These are phyloP conservation scores for Fragum fragum DNA, from an alignment of 2,888 invertebrate genomes.

Conservation along the genomic window DNA sequence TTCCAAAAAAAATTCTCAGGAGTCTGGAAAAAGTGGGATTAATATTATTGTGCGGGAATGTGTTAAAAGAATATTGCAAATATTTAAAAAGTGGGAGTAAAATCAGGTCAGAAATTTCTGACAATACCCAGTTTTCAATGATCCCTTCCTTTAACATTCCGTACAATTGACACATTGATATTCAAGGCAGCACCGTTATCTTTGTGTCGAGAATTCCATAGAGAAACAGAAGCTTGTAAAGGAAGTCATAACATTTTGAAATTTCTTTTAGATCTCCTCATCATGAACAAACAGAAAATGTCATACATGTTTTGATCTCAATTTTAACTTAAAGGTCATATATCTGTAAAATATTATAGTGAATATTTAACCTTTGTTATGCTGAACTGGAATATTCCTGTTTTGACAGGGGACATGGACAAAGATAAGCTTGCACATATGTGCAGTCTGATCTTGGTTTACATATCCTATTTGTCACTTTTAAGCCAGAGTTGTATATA, in stretches of 20 bases:
- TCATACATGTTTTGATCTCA: neutral
- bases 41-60: no score
- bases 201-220: conserved; percentile 1
- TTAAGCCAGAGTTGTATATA: no score
- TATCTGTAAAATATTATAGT: no score
- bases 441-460: no score
- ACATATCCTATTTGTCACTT: no score
- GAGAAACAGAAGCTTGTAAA: conserved; percentile 1
- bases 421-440: no score
- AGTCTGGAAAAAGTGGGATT: no score
- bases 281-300: neutral
- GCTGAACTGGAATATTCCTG: no score
- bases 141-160: neutral
- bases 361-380: no score
- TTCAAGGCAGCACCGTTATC: neutral
- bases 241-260: conserved; percentile 1
- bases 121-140: neutral
- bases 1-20: no score
- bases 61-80: no score
- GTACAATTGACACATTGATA: neutral
- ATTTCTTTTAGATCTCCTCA: neutral
- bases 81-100: neutral
- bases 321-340: neutral
- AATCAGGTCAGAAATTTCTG: neutral
- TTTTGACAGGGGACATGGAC: no score